phyloP scores from a whole-genome alignment of 2,888 invertebrate species.

The Caenorhabditis macrosperma region DNA sequence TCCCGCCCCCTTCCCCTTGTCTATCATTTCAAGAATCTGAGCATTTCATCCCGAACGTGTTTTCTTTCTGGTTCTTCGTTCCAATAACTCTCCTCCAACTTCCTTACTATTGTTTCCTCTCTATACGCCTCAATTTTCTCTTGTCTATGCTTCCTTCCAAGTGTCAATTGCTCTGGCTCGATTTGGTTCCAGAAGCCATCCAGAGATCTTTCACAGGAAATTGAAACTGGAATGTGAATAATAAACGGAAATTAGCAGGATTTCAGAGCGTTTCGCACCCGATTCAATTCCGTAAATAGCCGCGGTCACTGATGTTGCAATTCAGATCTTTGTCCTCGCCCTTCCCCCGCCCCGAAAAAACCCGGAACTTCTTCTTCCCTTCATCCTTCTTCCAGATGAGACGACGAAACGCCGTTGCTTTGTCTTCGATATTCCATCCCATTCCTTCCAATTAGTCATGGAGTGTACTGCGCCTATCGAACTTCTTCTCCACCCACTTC shows the following conservation, averaged over 20 bases:
- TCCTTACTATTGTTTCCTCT: not conserved
- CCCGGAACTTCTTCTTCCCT: slow-evolving; percentile 16
- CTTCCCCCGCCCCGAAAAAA: slow-evolving; percentile 6
- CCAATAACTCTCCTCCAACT: not conserved
- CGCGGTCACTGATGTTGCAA: not conserved
- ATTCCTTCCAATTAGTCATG: slow-evolving; percentile 35
- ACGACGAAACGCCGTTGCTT: slow-evolving; percentile 18
- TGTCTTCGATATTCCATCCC: slow-evolving; percentile 21
- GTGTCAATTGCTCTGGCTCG: not conserved
- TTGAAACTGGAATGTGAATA: not conserved
- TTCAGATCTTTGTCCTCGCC: not conserved
- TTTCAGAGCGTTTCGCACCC: not conserved
- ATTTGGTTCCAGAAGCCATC: too few relatives aligned
- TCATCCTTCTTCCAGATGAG: not conserved
- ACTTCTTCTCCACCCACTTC: not conserved
- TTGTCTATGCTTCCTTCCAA: too few relatives aligned
- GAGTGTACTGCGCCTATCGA: slow-evolving; percentile 8
- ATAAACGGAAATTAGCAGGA: slow-evolving; percentile 32
- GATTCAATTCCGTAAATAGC: slow-evolving; percentile 36
- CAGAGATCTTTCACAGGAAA: too few relatives aligned
- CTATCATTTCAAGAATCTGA: slow-evolving; percentile 42
- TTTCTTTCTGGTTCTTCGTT: not conserved
- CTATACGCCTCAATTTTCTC: too few relatives aligned
- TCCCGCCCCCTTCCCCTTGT: slow-evolving; percentile 6
- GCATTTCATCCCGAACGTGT: not conserved